phyloP scores from a whole-genome alignment of 1,140 invertebrate genomes.

The Drosophila tristis region DNA sequence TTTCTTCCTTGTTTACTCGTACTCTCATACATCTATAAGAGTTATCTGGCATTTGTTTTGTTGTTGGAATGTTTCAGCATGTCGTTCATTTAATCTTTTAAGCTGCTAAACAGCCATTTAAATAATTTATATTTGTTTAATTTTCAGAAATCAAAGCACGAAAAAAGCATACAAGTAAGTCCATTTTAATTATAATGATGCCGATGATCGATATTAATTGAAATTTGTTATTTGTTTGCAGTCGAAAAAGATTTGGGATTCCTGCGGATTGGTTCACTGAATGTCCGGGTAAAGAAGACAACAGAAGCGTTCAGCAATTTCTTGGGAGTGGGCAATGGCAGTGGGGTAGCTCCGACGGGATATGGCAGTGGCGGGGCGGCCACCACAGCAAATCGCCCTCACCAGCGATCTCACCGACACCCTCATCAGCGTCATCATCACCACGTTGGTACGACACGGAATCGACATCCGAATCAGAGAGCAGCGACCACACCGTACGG shows the following conservation, averaged over 20 bases:
- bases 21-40: conserved; percentile 18
- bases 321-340: conserved; percentile 89
- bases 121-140: conserved; percentile 13
- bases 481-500: conserved; percentile 66
- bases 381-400: conserved; percentile 66
- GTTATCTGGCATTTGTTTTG: conserved; percentile 21
- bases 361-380: conserved; percentile 48
- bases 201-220: background rate
- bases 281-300: conserved; percentile 95
- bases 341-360: conserved; percentile 51
- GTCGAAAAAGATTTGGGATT: conserved; percentile 94
- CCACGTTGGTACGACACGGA: conserved; percentile 80
- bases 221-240: conserved; percentile 39
- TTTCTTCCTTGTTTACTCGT: conserved; percentile 10
- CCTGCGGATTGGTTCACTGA: conserved; percentile 94
- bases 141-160: conserved; percentile 90
- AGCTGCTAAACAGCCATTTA: background rate
- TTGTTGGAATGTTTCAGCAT: conserved; percentile 25
- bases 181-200: background rate
- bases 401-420: conserved; percentile 84
- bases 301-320: conserved; percentile 95
- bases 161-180: conserved; percentile 89
- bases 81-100: conserved; percentile 41
- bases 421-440: conserved; percentile 83
- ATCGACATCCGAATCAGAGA: conserved; percentile 74